phyloP scores from a whole-genome alignment of 2,888 invertebrate genomes.

The Leucania comma region DNA sequence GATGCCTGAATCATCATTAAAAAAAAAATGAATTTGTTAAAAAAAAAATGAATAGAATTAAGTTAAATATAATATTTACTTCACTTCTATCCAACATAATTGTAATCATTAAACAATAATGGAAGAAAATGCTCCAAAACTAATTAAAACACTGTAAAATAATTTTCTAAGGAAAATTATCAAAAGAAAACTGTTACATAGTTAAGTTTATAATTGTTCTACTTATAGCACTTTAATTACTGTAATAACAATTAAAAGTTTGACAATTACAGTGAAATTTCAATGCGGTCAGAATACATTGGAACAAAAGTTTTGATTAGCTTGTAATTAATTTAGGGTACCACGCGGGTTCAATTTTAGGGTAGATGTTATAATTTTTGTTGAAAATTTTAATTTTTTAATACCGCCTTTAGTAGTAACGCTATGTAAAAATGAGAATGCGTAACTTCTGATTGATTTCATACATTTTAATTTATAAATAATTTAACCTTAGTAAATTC shows the following conservation, averaged over 20 bases:
- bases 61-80: too few species aligned
- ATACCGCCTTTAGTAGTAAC: background rate
- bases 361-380: slow-evolving; percentile 13
- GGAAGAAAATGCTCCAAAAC: slow-evolving; percentile 3
- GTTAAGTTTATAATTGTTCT: slow-evolving; percentile 32
- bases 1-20: too few species aligned
- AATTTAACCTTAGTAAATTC: too few species aligned
- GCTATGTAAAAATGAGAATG: background rate
- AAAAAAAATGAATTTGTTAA: too few species aligned
- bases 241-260: slow-evolving; percentile 64
- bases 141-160: background rate
- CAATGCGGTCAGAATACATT: slow-evolving; percentile 58
- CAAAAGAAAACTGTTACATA: slow-evolving; percentile 14
- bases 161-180: slow-evolving; percentile 8
- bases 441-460: too few species aligned
- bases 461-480: too few species aligned
- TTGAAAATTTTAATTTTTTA: slow-evolving; percentile 1
- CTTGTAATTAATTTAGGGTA: slow-evolving; percentile 63
- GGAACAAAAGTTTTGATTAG: slow-evolving; percentile 63
- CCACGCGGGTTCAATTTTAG: slow-evolving; percentile 35
- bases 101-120: background rate
- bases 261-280: slow-evolving; percentile 58
- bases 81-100: too few species aligned
- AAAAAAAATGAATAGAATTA: too few species aligned
- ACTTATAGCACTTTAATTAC: slow-evolving; percentile 51